A percentile compares a stretch with the other conserved stretches of the same genome.
Conservation (phyloP, 2,888 invertebrate genomes). For the Dicyrtomina minuta region DNA sequence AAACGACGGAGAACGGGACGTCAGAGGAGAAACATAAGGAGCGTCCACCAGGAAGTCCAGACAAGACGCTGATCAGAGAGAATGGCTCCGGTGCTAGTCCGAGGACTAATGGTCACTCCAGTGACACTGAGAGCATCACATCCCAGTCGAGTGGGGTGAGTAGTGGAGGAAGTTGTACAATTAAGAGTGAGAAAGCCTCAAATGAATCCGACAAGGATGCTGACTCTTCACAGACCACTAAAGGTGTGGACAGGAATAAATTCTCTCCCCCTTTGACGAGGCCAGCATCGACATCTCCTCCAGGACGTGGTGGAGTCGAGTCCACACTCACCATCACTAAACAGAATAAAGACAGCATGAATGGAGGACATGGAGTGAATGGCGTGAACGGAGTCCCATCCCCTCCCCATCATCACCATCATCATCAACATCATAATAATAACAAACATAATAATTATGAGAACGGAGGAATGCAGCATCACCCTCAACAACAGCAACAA, state of each 20-base stretch:
- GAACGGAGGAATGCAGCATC: conserved; percentile 6
- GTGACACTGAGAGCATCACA: conserved; percentile 43
- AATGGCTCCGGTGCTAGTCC: conserved; percentile 25
- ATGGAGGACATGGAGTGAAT: conserved; percentile 13
- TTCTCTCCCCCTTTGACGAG: conserved; percentile 36
- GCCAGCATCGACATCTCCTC: conserved; percentile 39
- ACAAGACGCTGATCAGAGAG: conserved; percentile 10
- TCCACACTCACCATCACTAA: conserved; percentile 49
- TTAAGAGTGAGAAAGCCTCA: conserved; percentile 7
- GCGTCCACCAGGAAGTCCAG: conserved; percentile 25
- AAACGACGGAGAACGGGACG: conserved; percentile 8
- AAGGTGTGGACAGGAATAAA: conserved; percentile 16
- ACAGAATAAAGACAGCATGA: conserved; percentile 30
- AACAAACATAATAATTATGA: conserved; percentile 26
- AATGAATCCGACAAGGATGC: conserved; percentile 22
- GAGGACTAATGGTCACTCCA: conserved; percentile 19
- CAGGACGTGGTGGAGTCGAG: conserved; percentile 33
- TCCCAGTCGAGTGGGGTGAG: conserved; percentile 26
- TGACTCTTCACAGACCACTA: conserved; percentile 6
- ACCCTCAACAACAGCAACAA: conserved; percentile 25
- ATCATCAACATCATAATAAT: conserved; percentile 7
- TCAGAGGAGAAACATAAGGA: conserved; percentile 15
- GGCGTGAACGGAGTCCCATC: conserved; percentile 37
- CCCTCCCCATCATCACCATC: conserved; percentile 34
- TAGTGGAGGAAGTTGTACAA: not conserved